A percentile compares a stretch with the other conserved stretches of the same genome.
Evolutionary conservation across 1,140 invertebrate genomes (phyloP).

Genomic region (Zophobas atratus): DNA sequence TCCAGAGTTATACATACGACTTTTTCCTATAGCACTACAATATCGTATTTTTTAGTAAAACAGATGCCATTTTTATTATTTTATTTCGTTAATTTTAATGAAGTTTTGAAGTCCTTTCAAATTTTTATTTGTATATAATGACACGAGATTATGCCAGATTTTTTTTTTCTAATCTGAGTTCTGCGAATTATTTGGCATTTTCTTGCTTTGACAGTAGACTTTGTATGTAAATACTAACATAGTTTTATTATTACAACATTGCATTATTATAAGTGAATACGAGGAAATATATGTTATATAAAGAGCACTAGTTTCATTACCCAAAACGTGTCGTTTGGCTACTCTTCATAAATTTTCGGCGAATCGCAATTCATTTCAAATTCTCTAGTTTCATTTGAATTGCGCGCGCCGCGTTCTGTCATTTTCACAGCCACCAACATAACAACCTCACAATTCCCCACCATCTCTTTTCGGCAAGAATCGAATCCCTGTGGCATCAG

Average conservation of each 20-base stretch:
- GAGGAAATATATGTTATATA: constrained; percentile 63
- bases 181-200: constrained; percentile 53
- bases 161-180: constrained; percentile 48
- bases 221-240: constrained; percentile 63
- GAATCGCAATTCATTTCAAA: too few species aligned
- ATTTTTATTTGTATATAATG: constrained; percentile 42
- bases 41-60: constrained; percentile 43
- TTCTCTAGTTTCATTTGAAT: not conserved
- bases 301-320: constrained; percentile 17
- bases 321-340: not conserved
- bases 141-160: constrained; percentile 49
- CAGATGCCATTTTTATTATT: constrained; percentile 52
- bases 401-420: not conserved
- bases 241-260: constrained; percentile 54
- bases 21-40: constrained; percentile 45
- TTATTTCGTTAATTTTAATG: constrained; percentile 24
- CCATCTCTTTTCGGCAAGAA: not conserved
- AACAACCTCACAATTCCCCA: not conserved
- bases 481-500: constrained; percentile 17
- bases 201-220: constrained; percentile 53
- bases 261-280: constrained; percentile 54
- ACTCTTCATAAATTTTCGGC: not conserved
- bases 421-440: not conserved
- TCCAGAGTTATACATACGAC: too few species aligned
- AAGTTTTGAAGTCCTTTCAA: constrained; percentile 3